phyloP scores from a whole-genome alignment of 2,888 invertebrate genomes.

The Hyposoter dolosus region DNA sequence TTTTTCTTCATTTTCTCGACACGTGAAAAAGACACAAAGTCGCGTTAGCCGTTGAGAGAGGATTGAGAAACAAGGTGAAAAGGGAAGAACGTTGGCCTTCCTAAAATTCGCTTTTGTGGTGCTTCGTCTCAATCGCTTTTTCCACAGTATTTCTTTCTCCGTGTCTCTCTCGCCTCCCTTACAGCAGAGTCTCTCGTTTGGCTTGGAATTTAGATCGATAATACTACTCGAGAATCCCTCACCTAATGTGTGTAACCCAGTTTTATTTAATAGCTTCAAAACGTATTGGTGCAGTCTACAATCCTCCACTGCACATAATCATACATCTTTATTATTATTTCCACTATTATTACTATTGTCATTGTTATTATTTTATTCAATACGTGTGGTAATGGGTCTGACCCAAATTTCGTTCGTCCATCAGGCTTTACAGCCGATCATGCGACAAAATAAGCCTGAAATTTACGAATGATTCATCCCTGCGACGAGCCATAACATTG shows the following conservation, averaged over 20 bases:
- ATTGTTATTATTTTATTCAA: conserved; percentile 29
- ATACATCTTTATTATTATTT: neutral
- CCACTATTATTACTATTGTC: conserved; percentile 3
- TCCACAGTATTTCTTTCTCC: conserved; percentile 37
- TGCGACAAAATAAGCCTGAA: neutral
- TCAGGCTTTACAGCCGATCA: neutral
- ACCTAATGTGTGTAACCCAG: conserved; percentile 65
- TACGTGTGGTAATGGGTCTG: conserved; percentile 47
- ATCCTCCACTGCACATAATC: conserved; percentile 9
- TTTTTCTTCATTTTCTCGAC: neutral
- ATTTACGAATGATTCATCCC: neutral
- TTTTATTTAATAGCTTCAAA: conserved; percentile 64
- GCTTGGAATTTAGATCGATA: conserved; percentile 68
- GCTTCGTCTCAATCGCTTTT: conserved; percentile 62
- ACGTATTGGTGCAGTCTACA: conserved; percentile 38
- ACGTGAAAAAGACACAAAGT: conserved; percentile 15
- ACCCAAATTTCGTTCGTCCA: conserved; percentile 49
- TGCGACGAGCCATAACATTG: neutral
- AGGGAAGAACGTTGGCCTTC: conserved; percentile 53
- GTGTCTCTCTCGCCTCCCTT: conserved; percentile 1
- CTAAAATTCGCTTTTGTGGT: conserved; percentile 60
- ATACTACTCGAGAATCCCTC: conserved; percentile 52
- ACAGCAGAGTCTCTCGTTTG: conserved; percentile 47
- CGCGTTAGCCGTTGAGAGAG: neutral
- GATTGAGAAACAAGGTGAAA: conserved; percentile 43